Percentiles rank a stretch among this genome's conserved stretches.
These are phyloP conservation scores for Cygnus buccinator DNA, from an alignment of 2,113 vertebrate species.

Conservation along the genomic window DNA sequence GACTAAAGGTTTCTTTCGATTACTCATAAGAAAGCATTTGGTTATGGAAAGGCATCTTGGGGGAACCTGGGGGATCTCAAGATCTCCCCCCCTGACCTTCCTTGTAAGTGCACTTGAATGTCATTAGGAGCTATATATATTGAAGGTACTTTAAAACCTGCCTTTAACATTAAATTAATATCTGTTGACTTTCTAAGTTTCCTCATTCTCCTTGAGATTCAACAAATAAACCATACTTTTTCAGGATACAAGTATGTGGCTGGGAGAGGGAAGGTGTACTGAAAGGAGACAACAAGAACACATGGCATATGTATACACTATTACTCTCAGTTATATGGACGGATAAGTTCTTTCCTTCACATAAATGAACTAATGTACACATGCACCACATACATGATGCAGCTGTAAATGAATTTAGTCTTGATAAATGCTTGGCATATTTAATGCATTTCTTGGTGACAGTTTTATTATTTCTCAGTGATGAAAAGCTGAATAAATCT, in stretches of 20 bases:
- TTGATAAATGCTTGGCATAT: conserved; percentile 51
- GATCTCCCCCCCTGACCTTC: conserved; percentile 4
- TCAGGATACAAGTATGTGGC: not conserved
- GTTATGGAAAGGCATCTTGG: conserved; percentile 70
- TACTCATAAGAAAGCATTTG: conserved; percentile 78
- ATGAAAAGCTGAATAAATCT: conserved; percentile 67
- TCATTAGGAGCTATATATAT: conserved; percentile 35
- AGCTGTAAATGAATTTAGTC: conserved; percentile 27
- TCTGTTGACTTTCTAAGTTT: conserved; percentile 33
- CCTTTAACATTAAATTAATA: conserved; percentile 59
- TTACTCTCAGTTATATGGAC: not conserved
- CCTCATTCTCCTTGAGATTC: conserved; percentile 3
- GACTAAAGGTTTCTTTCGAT: conserved; percentile 81
- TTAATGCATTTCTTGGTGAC: conserved; percentile 64
- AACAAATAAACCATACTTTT: not conserved
- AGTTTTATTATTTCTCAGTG: conserved; percentile 69
- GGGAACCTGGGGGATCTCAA: conserved; percentile 32
- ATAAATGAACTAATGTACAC: not conserved
- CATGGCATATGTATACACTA: not conserved
- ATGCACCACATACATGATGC: not conserved
- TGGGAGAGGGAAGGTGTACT: not conserved
- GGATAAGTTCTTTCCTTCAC: not conserved
- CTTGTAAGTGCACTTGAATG: conserved; percentile 37
- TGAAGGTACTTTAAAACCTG: conserved; percentile 45
- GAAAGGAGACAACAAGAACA: not conserved